Conservation (phyloP, 2,797 vertebrate genomes). For the Podarcis siculus region DNA sequence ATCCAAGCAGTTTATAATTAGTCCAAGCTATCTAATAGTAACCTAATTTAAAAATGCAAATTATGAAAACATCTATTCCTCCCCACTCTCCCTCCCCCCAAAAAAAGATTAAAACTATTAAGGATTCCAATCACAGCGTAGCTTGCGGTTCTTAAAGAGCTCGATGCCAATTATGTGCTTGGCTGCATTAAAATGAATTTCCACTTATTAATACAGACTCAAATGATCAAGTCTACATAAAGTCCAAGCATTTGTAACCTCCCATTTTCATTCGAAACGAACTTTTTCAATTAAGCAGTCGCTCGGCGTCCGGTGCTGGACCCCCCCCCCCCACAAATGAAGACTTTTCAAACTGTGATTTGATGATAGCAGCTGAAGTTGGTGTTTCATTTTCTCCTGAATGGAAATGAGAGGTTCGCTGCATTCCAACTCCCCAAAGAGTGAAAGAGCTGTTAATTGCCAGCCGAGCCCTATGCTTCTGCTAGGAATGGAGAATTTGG, state of each 20-base stretch:
- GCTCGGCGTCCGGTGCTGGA: slow-evolving; percentile 61
- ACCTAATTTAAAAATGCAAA: slow-evolving; percentile 80
- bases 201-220: slow-evolving; percentile 79
- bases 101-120: slow-evolving; percentile 69
- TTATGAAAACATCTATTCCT: slow-evolving; percentile 69
- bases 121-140: slow-evolving; percentile 69
- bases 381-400: too few relatives aligned
- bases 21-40: slow-evolving; percentile 69
- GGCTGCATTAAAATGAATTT: slow-evolving; percentile 81
- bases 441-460: background rate
- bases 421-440: background rate
- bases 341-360: slow-evolving; percentile 62
- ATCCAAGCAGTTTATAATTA: slow-evolving; percentile 77
- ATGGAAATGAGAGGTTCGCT: background rate
- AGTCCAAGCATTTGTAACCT: slow-evolving; percentile 76
- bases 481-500: too few relatives aligned
- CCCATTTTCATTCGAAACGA: slow-evolving; percentile 71
- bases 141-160: slow-evolving; percentile 75
- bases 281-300: slow-evolving; percentile 76
- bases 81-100: background rate
- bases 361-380: background rate
- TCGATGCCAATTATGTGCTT: slow-evolving; percentile 81
- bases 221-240: slow-evolving; percentile 73
- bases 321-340: slow-evolving; percentile 61
- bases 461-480: too few relatives aligned